phyloP scores from a whole-genome alignment of 2,797 vertebrate genomes.

The Trichosurus vulpecula region DNA sequence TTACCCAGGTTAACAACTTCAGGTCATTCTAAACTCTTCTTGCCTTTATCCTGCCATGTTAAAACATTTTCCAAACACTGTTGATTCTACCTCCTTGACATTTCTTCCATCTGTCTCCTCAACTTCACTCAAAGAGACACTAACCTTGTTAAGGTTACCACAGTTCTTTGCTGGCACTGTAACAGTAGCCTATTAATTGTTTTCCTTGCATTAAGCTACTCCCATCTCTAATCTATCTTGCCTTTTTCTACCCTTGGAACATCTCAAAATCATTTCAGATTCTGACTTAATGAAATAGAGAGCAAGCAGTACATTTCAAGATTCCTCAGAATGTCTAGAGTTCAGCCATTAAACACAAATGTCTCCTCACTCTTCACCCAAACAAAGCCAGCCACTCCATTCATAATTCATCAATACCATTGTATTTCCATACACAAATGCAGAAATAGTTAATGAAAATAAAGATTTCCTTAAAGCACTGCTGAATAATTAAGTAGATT shows the following conservation, averaged over 20 bases:
- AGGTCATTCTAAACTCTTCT: not conserved
- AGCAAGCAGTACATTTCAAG: conserved; percentile 25
- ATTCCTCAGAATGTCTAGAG: conserved; percentile 5
- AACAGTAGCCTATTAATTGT: not conserved
- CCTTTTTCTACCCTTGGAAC: conserved; percentile 26
- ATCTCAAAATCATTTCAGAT: conserved; percentile 42
- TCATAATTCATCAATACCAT: conserved; percentile 58
- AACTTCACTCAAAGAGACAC: not conserved
- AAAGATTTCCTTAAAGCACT: conserved; percentile 66
- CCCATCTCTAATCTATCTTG: not conserved
- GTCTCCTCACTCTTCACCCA: not conserved
- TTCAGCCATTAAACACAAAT: not conserved
- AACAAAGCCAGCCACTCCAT: conserved; percentile 42
- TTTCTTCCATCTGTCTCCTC: not conserved
- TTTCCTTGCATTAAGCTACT: not conserved
- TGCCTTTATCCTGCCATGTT: not conserved
- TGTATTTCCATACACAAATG: conserved; percentile 55
- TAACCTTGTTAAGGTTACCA: not conserved
- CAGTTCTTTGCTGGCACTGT: not conserved
- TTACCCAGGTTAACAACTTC: not conserved
- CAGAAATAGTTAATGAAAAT: conserved; percentile 64
- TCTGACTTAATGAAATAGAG: not conserved
- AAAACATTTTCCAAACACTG: not conserved
- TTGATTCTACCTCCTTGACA: not conserved
- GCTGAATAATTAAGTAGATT: conserved; percentile 62